Base-by-base conservation (phyloP, 1,140 invertebrate species). In the Heliconius hermathena region DNA sequence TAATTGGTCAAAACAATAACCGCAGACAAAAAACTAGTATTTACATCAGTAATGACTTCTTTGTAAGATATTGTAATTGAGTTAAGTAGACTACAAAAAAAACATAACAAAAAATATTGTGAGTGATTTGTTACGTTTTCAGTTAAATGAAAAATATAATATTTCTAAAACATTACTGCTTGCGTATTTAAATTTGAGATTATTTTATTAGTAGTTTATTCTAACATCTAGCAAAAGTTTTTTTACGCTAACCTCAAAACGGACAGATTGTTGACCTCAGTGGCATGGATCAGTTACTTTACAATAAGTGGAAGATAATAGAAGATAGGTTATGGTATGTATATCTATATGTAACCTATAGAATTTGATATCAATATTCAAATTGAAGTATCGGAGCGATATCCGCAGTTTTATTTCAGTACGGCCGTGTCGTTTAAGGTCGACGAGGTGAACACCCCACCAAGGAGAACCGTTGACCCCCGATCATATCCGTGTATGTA, bases 381-480 rank as follows among this genome's bases (percentile, higher is more conserved):
- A 74, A 77, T 74, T 26, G 52, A 52, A 54, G 41, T 57, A 77
- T 66, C 57, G 71, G 75, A 77, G 75, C 74, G 73, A 77, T 80
- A 80, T 80, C 79, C 74, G 75, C 26, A 73, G 83, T 85, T 87
- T 89, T 86, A 85, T 86, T 89, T 89, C 81, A 76, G 83, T 81
- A 79, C 83, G 83, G 71, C 80, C 72, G 80, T 90, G 84, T 88
- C 85, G 86, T 80, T 89, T 87, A 87, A 92, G 90, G 89, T 92
- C 88, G 88, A 78, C 78, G 88, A 93, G 92, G 91, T 94, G 91
- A 94, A 94, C 92, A 94, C 85, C 89, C 91, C 89, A 82, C 83
- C 92, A 93, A 92, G 90, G 92, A 93, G 85, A 94, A 89, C 86
- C 91, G 82, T 92, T 94, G 91, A 94, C 91, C 91, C 89, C 84